Evolutionary conservation across 2,113 vertebrate genomes (phyloP), one percentile per base, ranked within the genome.

Genomic region (Eleginops maclovinus): DNA sequence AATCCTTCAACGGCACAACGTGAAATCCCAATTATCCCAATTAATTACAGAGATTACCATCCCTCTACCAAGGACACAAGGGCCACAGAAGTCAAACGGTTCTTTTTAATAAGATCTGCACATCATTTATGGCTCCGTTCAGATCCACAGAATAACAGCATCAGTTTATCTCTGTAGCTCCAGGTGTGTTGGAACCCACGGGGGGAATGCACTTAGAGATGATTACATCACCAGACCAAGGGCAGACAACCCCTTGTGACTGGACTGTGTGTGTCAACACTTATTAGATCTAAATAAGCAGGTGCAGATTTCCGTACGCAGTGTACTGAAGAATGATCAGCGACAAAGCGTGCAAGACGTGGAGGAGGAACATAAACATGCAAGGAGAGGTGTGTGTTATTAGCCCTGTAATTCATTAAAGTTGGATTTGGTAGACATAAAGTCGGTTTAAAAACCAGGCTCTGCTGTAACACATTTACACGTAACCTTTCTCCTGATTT

Each of bases 91-190:
- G 58, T 70, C 50, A 71, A 60, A 69, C 31, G 2, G 24, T 50
- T 62, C 4, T 46, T 72, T 82, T 73, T 81, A 76, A 84, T 82
- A 47, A 47, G 6, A 72, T 15, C n/a, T 61, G 65, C 51, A 75
- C 51, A 73, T 65, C 9, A 80, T 77, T 77, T 63, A 63, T 70
- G 72, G n/a, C 70, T 65, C 13, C 62, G 22, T 40, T 59, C 49
- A 58, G 14, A 68, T 50, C 50, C 56, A 53, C 59, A 71, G 54
- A 64, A 63, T 28, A 61, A 63, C 31, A 47, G 19, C 71, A 58
- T 75, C 24, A 4, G 31, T 41, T 72, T 41, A 51, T n/a, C 65
- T 40, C 19, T 26, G 22, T 47, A 21, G 64, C 60, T 81, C 77
- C 60, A 44, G 69, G 44, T 67, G 51, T 62, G 16, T 4, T 44